Percentiles rank a stretch among this genome's conserved stretches.
phyloP scores from a whole-genome alignment of 2,113 vertebrate species.

The Microtus pennsylvanicus region DNA sequence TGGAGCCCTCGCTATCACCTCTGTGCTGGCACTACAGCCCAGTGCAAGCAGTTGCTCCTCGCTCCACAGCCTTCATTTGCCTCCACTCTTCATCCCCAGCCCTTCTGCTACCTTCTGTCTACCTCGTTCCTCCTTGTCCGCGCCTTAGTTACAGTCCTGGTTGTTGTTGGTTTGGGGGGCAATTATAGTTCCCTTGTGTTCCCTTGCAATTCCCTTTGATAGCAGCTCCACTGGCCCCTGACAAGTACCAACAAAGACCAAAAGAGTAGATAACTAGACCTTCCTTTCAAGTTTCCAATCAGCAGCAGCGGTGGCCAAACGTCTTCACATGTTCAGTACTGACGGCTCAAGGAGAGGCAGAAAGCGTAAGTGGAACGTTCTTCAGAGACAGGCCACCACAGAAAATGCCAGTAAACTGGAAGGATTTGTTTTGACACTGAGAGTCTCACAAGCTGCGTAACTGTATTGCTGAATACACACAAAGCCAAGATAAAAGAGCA shows the following conservation, averaged over 20 bases:
- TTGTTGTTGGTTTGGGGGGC: neutral
- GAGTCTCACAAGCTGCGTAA: neutral
- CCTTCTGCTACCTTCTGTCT: constrained; percentile 1
- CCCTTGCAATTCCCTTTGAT: neutral
- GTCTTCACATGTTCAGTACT: neutral
- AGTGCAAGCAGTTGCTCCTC: neutral
- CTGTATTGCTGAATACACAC: neutral
- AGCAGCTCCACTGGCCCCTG: neutral
- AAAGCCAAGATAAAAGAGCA: constrained; percentile 17
- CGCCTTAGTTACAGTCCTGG: neutral
- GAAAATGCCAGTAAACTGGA: constrained; percentile 53
- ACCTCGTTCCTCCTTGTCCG: neutral
- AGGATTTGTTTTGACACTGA: constrained; percentile 27
- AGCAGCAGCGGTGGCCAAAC: neutral
- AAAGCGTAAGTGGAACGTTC: neutral
- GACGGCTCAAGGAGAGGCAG: neutral
- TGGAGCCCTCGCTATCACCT: neutral
- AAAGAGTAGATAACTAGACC: neutral
- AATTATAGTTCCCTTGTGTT: neutral
- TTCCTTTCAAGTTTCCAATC: neutral
- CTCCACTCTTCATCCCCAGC: neutral
- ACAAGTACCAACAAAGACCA: neutral
- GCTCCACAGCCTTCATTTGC: neutral
- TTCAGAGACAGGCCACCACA: constrained; percentile 15
- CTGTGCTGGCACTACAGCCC: neutral